Evolutionary conservation across 2,113 vertebrate species (phyloP), one percentile per base, ranked within the genome.

Genomic region (Dascyllus trimaculatus): DNA sequence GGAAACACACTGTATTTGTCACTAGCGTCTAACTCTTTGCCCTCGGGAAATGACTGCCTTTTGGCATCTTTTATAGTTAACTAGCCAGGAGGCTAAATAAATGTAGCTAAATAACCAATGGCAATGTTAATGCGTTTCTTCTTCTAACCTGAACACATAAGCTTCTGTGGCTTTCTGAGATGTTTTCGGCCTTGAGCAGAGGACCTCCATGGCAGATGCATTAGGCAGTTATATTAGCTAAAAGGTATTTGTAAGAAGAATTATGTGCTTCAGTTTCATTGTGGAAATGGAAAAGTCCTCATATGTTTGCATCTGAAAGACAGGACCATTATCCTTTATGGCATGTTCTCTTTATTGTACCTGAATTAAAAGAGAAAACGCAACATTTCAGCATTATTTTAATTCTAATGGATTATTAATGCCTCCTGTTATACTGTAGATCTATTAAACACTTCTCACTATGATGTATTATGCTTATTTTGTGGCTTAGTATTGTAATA

Each of bases 61-160:
- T 29, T 38, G 63, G 51, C 21, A 21, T 63, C 40, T 43, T 10
- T 58, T 32, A 25, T 29, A 15, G n/a, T 53, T 26, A 68, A 78
- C 24, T 68, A 48, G 26, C 72, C 58, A 65, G 48, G 22, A 69
- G 69, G 64, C 17, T 19, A 53, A 52, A n/a, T n/a, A n/a, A n/a
- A n/a, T 68, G 64, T 64, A 71, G 48, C n/a, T 52, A 72, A 75
- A 58, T 57, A 73, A 53, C 63, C 56, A 80, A 9, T 54, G 38
- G 5, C 32, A 49, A 48, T 59, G 11, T 25, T 65, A 61, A 61
- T 24, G 56, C 7, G 32, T 35, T 35, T 32, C 26, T 21, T 46
- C 24, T n/a, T 15, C 59, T 73, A 26, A 70, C 26, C 26, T 57
- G 51, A 64, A 61, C 75, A 49, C 22, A 71, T 66, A 63, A 63